A percentile compares a stretch with the other conserved stretches of the same genome.
phyloP scores from a whole-genome alignment of 2,888 invertebrate species.

The Drosophila atripex region DNA sequence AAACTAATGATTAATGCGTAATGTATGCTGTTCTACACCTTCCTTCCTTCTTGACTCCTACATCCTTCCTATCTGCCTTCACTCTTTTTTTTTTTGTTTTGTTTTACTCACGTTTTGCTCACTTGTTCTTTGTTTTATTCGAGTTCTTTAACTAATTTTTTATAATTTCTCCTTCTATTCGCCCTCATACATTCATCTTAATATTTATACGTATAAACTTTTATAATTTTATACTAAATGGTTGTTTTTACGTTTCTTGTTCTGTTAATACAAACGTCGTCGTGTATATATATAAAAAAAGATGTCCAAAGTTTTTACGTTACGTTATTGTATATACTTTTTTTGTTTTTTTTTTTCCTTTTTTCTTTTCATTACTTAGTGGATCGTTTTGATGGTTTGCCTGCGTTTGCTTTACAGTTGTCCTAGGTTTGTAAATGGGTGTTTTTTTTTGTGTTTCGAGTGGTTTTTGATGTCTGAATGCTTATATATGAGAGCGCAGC shows the following conservation, averaged over 20 bases:
- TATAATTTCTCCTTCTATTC: slow-evolving; percentile 59
- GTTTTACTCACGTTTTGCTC: slow-evolving; percentile 62
- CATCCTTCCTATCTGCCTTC: slow-evolving; percentile 21
- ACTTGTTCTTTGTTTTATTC: slow-evolving; percentile 63
- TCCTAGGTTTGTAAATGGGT: slow-evolving; percentile 74
- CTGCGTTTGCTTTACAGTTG: slow-evolving; percentile 77
- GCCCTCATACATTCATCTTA: slow-evolving; percentile 57
- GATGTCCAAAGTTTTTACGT: slow-evolving; percentile 80
- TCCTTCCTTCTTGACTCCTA: slow-evolving; percentile 25
- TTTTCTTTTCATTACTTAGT: slow-evolving; percentile 57
- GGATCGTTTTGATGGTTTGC: slow-evolving; percentile 51
- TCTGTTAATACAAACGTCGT: slow-evolving; percentile 60
- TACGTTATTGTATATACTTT: slow-evolving; percentile 81
- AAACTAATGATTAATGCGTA: slow-evolving; percentile 75
- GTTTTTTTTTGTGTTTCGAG: slow-evolving; percentile 39
- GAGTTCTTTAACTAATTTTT: slow-evolving; percentile 77
- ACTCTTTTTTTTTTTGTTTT: slow-evolving; percentile 21
- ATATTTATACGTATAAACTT: slow-evolving; percentile 82
- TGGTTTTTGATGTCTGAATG: slow-evolving; percentile 64
- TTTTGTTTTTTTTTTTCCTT: slow-evolving; percentile 59
- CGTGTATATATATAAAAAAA: slow-evolving; percentile 80
- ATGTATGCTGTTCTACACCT: slow-evolving; percentile 66
- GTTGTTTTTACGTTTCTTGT: slow-evolving; percentile 63
- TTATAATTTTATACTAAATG: slow-evolving; percentile 82
- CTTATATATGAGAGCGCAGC: slow-evolving; percentile 75